These are phyloP conservation scores for Ctenopoma multispine DNA, from an alignment of 2,797 vertebrate species.

Conservation along the genomic window DNA sequence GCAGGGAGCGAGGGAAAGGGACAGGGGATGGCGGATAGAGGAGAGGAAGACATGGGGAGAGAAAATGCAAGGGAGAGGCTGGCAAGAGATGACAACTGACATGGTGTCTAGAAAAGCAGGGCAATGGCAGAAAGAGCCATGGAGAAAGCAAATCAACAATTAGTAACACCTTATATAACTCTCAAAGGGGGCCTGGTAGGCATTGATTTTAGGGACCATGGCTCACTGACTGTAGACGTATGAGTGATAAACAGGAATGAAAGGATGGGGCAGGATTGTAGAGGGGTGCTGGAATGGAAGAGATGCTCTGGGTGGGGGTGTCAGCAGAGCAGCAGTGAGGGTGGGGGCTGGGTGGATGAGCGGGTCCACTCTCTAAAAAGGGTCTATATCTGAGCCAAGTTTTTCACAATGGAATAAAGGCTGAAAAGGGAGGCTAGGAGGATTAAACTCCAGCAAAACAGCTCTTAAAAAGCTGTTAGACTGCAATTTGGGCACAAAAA, in stretches of 20 bases:
- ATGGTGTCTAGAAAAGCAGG: slow-evolving; percentile 60
- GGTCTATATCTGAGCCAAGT: slow-evolving; percentile 80
- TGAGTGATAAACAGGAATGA: slow-evolving; percentile 65
- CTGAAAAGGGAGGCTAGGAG: slow-evolving; percentile 82
- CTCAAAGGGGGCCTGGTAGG: slow-evolving; percentile 64
- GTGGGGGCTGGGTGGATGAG: slow-evolving; percentile 56
- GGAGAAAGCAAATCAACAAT: slow-evolving; percentile 83
- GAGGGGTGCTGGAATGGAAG: slow-evolving; percentile 54
- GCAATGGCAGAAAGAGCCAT: slow-evolving; percentile 66
- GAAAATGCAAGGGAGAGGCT: slow-evolving; percentile 66
- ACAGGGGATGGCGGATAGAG: slow-evolving; percentile 49
- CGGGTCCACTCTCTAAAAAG: slow-evolving; percentile 74
- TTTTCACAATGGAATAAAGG: slow-evolving; percentile 85
- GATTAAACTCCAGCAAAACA: slow-evolving; percentile 86
- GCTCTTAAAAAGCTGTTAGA: slow-evolving; percentile 89
- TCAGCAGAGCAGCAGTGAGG: slow-evolving; percentile 40
- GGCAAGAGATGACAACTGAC: slow-evolving; percentile 68
- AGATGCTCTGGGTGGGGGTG: slow-evolving; percentile 59
- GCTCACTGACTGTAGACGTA: slow-evolving; percentile 65
- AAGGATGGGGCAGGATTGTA: slow-evolving; percentile 59
- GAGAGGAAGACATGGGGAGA: slow-evolving; percentile 51
- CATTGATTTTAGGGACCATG: slow-evolving; percentile 78
- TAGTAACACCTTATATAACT: slow-evolving; percentile 82
- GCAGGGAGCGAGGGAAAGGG: slow-evolving; percentile 59
- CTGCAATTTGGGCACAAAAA: slow-evolving; percentile 85